Evolutionary conservation across 2,113 vertebrate species (phyloP).

Genomic region (Halcyon malimbica): DNA sequence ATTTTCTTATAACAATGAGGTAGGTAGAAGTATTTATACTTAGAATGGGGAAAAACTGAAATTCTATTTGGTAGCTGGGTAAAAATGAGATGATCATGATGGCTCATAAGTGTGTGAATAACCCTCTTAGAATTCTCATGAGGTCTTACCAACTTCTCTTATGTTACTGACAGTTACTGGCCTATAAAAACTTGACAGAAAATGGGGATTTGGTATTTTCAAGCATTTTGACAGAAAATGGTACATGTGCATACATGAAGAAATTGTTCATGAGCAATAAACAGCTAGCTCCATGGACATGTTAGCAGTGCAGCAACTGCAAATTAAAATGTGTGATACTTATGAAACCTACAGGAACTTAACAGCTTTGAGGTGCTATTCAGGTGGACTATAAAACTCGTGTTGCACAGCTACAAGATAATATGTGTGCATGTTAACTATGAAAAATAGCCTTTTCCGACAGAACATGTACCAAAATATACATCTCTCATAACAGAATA

Average conservation of each 20-base stretch:
- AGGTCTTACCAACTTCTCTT: background rate
- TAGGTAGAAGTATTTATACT: background rate
- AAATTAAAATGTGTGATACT: background rate
- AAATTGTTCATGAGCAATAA: background rate
- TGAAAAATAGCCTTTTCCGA: background rate
- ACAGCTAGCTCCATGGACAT: background rate
- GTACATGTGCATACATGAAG: background rate
- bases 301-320: background rate
- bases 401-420: background rate
- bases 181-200: constrained; percentile 7
- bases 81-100: background rate
- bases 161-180: background rate
- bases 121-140: background rate
- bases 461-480: background rate
- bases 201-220: background rate
- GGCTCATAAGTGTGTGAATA: background rate
- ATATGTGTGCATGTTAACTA: background rate
- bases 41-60: background rate
- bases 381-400: background rate
- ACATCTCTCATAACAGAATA: background rate
- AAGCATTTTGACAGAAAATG: background rate
- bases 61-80: background rate
- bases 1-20: background rate
- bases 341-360: background rate
- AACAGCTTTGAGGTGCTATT: background rate